Percentiles rank a stretch among this genome's conserved stretches.
These are phyloP conservation scores for Oxytorus armatus DNA, from an alignment of 2,888 invertebrate genomes.

Conservation along the genomic window DNA sequence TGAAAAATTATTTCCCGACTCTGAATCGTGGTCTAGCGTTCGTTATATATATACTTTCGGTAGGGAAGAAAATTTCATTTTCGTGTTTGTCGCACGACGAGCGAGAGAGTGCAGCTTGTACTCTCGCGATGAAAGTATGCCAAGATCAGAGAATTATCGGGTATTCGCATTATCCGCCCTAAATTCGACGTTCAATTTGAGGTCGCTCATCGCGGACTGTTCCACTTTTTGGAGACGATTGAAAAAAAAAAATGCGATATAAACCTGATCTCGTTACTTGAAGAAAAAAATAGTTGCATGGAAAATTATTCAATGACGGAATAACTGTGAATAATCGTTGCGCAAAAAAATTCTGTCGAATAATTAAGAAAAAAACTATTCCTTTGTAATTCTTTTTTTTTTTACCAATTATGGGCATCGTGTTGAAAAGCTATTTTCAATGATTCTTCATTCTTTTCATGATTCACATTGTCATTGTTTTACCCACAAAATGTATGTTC, in stretches of 20 bases:
- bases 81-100: constrained; percentile 40
- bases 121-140: constrained; percentile 43
- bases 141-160: constrained; percentile 24
- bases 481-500: not conserved
- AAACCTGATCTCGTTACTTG: constrained; percentile 4
- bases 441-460: not conserved
- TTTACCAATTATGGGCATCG: not conserved
- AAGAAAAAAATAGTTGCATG: not conserved
- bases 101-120: constrained; percentile 20
- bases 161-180: constrained; percentile 10
- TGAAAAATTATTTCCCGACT: constrained; percentile 36
- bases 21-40: constrained; percentile 8
- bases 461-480: not conserved
- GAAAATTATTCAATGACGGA: no score
- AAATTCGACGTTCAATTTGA: constrained; percentile 7
- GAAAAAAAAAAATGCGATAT: not conserved
- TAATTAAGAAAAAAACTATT: not conserved
- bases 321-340: not conserved
- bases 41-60: constrained; percentile 44
- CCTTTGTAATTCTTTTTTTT: not conserved
- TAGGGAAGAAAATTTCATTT: constrained; percentile 28
- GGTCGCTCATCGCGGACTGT: constrained; percentile 30
- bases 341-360: no score
- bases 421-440: constrained; percentile 14
- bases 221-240: constrained; percentile 15